These are phyloP conservation scores for Torymus aiolomorphi DNA, from an alignment of 2,888 invertebrate genomes.

Conservation along the genomic window DNA sequence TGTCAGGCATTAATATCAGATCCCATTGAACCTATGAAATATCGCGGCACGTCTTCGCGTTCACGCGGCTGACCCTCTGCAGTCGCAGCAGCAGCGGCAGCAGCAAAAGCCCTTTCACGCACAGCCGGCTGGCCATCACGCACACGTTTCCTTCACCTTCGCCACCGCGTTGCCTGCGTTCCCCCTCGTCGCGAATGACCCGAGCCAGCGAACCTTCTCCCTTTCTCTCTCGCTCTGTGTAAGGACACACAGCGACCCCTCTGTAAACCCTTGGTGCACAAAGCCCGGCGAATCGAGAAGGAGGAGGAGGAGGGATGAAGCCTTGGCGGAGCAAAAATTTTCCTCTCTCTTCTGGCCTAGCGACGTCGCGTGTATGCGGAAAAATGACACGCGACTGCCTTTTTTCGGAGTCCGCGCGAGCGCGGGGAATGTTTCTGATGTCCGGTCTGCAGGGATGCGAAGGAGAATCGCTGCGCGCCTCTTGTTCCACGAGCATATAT, in stretches of 20 bases:
- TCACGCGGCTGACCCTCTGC: too few species aligned
- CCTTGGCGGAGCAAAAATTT: constrained; percentile 31
- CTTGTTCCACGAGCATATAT: too few species aligned
- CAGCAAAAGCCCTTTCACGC: constrained; percentile 43
- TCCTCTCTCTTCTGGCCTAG: constrained; percentile 13
- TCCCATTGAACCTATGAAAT: constrained; percentile 50
- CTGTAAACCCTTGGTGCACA: constrained; percentile 5
- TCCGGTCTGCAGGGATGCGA: not conserved
- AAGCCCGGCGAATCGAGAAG: constrained; percentile 1
- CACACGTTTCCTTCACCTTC: constrained; percentile 3
- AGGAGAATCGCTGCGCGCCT: too few species aligned
- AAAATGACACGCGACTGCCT: constrained; percentile 42
- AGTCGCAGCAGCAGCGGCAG: not conserved
- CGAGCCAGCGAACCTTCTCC: not conserved
- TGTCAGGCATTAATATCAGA: constrained; percentile 44
- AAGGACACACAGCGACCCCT: constrained; percentile 24
- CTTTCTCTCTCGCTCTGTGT: not conserved
- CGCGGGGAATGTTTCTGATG: constrained; percentile 32
- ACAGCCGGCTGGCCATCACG: constrained; percentile 30
- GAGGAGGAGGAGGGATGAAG: constrained; percentile 5
- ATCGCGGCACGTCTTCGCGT: constrained; percentile 39
- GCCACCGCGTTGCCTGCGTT: not conserved
- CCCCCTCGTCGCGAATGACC: not conserved
- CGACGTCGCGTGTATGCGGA: not conserved
- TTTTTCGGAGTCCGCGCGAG: not conserved